A percentile compares a stretch with the other conserved stretches of the same genome.
Evolutionary conservation across 92 coral and sea anemone species (phyloP).

Genomic region (Ricordea florida): DNA sequence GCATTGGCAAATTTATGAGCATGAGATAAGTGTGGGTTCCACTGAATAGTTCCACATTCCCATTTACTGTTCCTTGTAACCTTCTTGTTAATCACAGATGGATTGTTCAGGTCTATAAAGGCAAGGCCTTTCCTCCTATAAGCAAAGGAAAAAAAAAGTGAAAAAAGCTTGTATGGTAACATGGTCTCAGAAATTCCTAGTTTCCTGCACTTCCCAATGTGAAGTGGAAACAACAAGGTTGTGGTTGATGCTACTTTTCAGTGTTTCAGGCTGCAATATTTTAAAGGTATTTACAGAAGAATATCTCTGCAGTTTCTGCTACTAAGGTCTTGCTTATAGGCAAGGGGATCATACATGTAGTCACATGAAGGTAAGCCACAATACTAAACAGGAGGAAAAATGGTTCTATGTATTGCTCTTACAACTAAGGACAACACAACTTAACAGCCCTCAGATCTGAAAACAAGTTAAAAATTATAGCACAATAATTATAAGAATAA

Average conservation of each 20-base stretch:
- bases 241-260: no score
- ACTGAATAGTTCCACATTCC: slow-evolving; percentile 93
- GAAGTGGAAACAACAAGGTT: no score
- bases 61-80: slow-evolving; percentile 93
- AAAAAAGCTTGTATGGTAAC: neutral
- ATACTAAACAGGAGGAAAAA: neutral
- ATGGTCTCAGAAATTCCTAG: no score
- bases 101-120: slow-evolving; percentile 71
- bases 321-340: no score
- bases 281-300: no score
- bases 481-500: neutral
- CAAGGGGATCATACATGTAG: no score
- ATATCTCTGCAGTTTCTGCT: no score
- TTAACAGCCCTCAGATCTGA: neutral
- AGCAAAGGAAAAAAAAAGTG: neutral
- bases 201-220: no score
- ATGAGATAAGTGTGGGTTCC: slow-evolving; percentile 94
- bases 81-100: slow-evolving; percentile 57
- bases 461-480: neutral
- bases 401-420: neutral
- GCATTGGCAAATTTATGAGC: slow-evolving; percentile 83
- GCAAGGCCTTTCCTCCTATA: slow-evolving; percentile 89
- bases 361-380: no score
- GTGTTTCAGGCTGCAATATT: no score
- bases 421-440: neutral